Conservation (phyloP, 2,113 vertebrate genomes). For the Rafetus swinhoei region DNA sequence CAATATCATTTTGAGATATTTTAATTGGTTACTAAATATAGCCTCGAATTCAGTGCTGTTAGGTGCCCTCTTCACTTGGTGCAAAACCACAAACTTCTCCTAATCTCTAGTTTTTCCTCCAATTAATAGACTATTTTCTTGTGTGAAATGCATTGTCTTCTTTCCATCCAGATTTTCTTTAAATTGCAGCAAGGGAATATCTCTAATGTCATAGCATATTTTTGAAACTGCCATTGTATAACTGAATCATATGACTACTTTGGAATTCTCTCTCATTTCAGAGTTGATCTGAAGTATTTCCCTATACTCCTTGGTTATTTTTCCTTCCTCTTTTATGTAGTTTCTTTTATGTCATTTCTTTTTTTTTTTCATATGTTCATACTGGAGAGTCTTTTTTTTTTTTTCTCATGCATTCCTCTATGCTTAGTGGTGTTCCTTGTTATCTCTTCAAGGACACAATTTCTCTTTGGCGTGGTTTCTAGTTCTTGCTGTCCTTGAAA, state of each 20-base stretch:
- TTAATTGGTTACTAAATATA: background rate
- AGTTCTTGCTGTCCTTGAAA: background rate
- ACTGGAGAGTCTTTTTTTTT: background rate
- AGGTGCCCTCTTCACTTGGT: background rate
- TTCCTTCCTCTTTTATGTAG: background rate
- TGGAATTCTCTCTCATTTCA: background rate
- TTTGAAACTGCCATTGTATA: conserved; percentile 24
- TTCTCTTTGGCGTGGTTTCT: background rate
- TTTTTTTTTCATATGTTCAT: background rate
- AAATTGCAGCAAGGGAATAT: background rate
- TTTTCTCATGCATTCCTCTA: background rate
- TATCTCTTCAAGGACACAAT: conserved; percentile 6
- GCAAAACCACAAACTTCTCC: background rate
- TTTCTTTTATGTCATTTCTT: background rate
- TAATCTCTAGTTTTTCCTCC: background rate
- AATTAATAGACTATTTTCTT: background rate
- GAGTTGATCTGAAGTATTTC: conserved; percentile 2
- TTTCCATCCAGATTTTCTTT: conserved; percentile 18
- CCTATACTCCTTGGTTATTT: conserved; percentile 8
- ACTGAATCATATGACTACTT: conserved; percentile 32
- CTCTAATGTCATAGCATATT: conserved; percentile 13
- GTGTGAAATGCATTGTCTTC: background rate
- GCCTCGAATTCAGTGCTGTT: background rate
- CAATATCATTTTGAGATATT: background rate
- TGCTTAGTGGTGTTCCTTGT: background rate